phyloP scores from a whole-genome alignment of 92 coral and sea anemone genomes.

The Blastomussa wellsi region DNA sequence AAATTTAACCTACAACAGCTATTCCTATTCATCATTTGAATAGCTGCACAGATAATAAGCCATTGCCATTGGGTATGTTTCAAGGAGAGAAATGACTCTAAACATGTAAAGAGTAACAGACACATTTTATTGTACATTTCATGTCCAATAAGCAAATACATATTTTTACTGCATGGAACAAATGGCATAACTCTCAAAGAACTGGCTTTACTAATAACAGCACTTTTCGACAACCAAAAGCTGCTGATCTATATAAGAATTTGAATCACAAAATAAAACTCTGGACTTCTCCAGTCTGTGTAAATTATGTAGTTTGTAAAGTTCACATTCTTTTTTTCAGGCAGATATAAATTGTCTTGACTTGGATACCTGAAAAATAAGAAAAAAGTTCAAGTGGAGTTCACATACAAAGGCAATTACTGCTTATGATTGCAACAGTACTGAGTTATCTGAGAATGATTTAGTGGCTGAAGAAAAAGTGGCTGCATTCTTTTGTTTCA shows the following conservation, averaged over 20 bases:
- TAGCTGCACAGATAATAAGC: neutral
- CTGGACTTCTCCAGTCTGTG: neutral
- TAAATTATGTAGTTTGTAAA: neutral
- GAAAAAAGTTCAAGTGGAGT: neutral
- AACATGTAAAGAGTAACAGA: neutral
- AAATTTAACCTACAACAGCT: too few relatives aligned
- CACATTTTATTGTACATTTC: constrained; percentile 1
- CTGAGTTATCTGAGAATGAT: too few relatives aligned
- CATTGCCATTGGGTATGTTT: too few relatives aligned
- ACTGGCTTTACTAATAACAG: neutral
- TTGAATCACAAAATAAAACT: neutral
- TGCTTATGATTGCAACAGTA: neutral
- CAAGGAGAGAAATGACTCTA: neutral
- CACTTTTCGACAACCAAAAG: neutral
- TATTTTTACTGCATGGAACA: neutral
- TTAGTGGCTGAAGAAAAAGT: too few relatives aligned
- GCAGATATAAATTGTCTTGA: neutral
- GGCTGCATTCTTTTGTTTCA: too few relatives aligned
- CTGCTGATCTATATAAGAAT: neutral
- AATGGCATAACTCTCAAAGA: neutral
- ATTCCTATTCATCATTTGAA: too few relatives aligned
- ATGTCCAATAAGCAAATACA: neutral
- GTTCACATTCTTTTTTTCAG: neutral
- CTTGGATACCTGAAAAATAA: constrained; percentile 1
- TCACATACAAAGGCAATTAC: neutral